Base-by-base conservation (phyloP, 1,140 invertebrate genomes). In the Cydia amplana region DNA sequence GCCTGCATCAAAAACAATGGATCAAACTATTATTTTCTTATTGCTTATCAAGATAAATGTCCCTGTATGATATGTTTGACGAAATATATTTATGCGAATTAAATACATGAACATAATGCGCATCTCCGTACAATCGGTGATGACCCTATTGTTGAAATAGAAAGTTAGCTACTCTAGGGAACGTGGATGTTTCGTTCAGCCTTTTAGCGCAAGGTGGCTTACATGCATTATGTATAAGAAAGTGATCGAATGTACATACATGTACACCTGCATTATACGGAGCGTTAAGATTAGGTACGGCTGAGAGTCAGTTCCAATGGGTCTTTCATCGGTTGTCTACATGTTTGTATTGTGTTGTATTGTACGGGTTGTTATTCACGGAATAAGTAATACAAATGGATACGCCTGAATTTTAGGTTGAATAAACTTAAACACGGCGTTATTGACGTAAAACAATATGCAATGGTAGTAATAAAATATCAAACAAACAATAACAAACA, bases 141-240 rank as follows among this genome's bases (percentile, higher is more conserved):
- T 23, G 55, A 23, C 55, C 55, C 55, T 60, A 60, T 18, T 2
- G 51, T 55, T 60, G 20, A 23, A 60, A 60, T 60, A 60, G 55
- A 60, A 60, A 60, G 55, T 60, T 60, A 60, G 55, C 55, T 20
- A 10, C 55, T 23, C 55, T 4, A n/a, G 55, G 12, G 55, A 20
- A 9, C 55, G 55, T 60, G 55, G 20, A 70, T 70, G 65, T 70
- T 70, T 70, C 43, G 65, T 70, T 70, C 65, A 36, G 32, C 65
- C 65, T 70, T 70, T 70, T 70, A 70, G 65, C 65, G 65, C 65
- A 40, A 70, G 65, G 65, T 70, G 65, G 36, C 65, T 70, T 70
- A 70, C 65, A 70, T 70, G 28, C 65, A 70, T 70, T 70, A 70
- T 70, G 65, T 70, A 70, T 70, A 18, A 18, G 65, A 67, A 67